Conservation (phyloP, 2,797 vertebrate species). For the Pipistrellus pipistrellus region DNA sequence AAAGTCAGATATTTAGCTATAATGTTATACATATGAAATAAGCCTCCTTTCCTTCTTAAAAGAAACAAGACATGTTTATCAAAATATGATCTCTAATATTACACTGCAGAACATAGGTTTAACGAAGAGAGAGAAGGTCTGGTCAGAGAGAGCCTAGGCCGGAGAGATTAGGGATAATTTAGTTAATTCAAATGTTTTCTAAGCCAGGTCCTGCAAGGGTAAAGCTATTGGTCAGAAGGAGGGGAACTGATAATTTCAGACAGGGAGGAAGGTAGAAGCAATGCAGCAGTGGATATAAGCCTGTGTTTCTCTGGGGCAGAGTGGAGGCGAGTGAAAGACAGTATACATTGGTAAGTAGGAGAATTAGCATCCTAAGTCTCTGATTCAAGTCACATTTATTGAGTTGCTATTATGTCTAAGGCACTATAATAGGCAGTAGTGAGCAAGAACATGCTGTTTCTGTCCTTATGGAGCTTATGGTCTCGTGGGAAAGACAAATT, state of each 20-base stretch:
- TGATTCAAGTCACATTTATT: not conserved
- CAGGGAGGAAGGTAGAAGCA: not conserved
- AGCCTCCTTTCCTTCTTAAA: slow-evolving; percentile 17
- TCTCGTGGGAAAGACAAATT: not conserved
- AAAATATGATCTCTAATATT: not conserved
- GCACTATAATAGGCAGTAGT: not conserved
- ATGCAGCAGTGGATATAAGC: not conserved
- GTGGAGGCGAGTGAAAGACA: not conserved
- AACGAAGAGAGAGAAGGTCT: not conserved
- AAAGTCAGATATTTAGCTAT: slow-evolving; percentile 44
- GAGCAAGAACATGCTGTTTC: not conserved
- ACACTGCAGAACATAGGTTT: not conserved
- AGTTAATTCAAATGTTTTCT: not conserved
- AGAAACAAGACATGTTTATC: not conserved
- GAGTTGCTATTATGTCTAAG: not conserved
- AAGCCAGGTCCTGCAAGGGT: not conserved
- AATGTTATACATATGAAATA: not conserved
- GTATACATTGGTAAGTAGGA: not conserved
- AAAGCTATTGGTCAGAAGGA: not conserved
- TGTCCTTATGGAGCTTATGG: not conserved
- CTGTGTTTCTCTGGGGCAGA: not conserved
- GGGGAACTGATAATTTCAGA: slow-evolving; percentile 8
- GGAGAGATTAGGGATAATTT: not conserved
- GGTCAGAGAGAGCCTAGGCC: not conserved
- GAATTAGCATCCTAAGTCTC: not conserved